Percentiles rank a stretch among this genome's conserved stretches.
Evolutionary conservation across 2,113 vertebrate genomes (phyloP).

Genomic region (Chitala chitala): DNA sequence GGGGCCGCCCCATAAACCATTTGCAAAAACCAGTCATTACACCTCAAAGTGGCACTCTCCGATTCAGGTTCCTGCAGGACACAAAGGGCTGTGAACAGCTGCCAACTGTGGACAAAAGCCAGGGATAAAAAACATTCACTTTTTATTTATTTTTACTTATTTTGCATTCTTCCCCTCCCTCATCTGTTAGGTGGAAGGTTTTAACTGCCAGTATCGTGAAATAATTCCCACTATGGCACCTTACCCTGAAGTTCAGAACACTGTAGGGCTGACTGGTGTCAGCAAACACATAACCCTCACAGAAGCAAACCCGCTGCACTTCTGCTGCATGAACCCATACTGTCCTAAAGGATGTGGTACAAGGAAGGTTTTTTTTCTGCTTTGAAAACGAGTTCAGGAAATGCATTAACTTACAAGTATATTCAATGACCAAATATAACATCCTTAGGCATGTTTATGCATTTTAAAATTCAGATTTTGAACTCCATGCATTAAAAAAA

Average conservation of each 20-base stretch:
- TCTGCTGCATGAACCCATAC: background rate
- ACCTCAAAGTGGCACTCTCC: constrained; percentile 77
- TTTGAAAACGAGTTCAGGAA: constrained; percentile 12
- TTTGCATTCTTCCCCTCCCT: constrained; percentile 63
- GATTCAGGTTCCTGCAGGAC: constrained; percentile 72
- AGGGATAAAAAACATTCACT: constrained; percentile 70
- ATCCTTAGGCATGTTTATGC: constrained; percentile 9
- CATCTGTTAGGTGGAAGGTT: constrained; percentile 74
- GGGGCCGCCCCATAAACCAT: constrained; percentile 77
- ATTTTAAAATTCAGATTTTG: constrained; percentile 10
- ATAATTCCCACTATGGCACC: background rate
- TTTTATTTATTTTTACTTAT: constrained; percentile 55
- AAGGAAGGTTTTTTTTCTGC: background rate
- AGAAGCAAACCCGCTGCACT: background rate
- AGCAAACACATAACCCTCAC: background rate
- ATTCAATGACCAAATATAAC: constrained; percentile 17
- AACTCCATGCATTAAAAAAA: background rate
- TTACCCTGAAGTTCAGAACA: background rate
- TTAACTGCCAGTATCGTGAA: constrained; percentile 29
- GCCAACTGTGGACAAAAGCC: constrained; percentile 74
- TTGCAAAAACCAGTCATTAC: constrained; percentile 85
- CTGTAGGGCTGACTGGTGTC: background rate
- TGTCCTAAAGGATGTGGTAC: background rate
- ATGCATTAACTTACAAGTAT: constrained; percentile 50
- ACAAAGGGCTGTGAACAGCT: constrained; percentile 76